Conservation (phyloP, 2,888 invertebrate species). For the Coronaproctus castanopsis region DNA sequence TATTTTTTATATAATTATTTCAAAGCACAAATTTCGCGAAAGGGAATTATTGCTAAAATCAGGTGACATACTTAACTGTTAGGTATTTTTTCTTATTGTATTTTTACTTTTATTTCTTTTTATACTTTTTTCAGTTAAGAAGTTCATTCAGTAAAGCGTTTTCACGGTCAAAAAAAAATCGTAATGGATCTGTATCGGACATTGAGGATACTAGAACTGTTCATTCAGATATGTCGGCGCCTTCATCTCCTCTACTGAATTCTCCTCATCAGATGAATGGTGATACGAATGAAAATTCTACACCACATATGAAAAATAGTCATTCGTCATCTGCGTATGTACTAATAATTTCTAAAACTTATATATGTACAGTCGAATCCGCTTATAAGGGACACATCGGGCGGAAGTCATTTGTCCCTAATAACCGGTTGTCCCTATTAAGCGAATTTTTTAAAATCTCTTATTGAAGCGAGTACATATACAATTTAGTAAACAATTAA, state of each 20-base stretch:
- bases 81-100: too few species aligned
- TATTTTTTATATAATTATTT: too few species aligned
- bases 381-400: too few species aligned
- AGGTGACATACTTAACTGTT: too few species aligned
- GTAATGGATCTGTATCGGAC: slow-evolving; percentile 29
- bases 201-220: slow-evolving; percentile 28
- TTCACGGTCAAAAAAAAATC: slow-evolving; percentile 49
- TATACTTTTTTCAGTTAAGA: slow-evolving; percentile 39
- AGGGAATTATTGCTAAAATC: too few species aligned
- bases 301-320: slow-evolving; percentile 24
- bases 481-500: too few species aligned
- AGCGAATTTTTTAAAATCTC: too few species aligned
- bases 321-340: slow-evolving; percentile 32
- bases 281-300: slow-evolving; percentile 4
- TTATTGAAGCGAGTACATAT: too few species aligned
- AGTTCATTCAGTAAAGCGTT: slow-evolving; percentile 97
- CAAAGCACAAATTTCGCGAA: too few species aligned
- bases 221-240: slow-evolving; percentile 30
- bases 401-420: too few species aligned
- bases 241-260: slow-evolving; percentile 33
- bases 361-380: too few species aligned
- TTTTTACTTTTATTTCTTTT: background rate
- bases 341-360: background rate
- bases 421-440: too few species aligned
- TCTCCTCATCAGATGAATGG: slow-evolving; percentile 23